phyloP scores from a whole-genome alignment of 1,140 invertebrate genomes.

The Pseudomyrmex flavicornis region DNA sequence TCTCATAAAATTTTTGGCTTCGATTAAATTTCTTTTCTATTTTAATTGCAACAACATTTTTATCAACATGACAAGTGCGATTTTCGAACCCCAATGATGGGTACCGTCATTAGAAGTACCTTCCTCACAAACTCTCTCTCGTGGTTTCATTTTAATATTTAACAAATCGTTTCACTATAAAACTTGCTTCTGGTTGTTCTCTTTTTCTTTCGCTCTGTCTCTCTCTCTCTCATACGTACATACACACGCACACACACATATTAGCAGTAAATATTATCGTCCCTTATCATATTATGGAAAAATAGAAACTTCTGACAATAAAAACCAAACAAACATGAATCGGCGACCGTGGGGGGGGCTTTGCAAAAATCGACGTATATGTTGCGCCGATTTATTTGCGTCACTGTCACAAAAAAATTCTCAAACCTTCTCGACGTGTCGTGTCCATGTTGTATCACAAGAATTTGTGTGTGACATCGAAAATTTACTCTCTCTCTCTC shows the following conservation, averaged over 20 bases:
- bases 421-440: slow-evolving; percentile 28
- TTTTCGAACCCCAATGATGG: slow-evolving; percentile 54
- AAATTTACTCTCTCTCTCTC: slow-evolving; percentile 8
- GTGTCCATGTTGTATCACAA: not conserved
- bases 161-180: slow-evolving; percentile 48
- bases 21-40: slow-evolving; percentile 7
- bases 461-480: not conserved
- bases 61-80: slow-evolving; percentile 37
- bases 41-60: slow-evolving; percentile 40
- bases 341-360: slow-evolving; percentile 72
- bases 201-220: slow-evolving; percentile 48
- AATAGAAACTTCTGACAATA: slow-evolving; percentile 86
- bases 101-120: slow-evolving; percentile 46
- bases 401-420: slow-evolving; percentile 26
- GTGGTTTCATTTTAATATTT: slow-evolving; percentile 43
- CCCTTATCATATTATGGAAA: slow-evolving; percentile 84
- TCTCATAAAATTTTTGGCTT: slow-evolving; percentile 13
- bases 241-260: slow-evolving; percentile 67
- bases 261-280: slow-evolving; percentile 83
- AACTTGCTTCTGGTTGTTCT: slow-evolving; percentile 44
- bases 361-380: slow-evolving; percentile 32
- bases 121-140: slow-evolving; percentile 6
- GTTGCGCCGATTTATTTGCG: slow-evolving; percentile 5
- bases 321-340: slow-evolving; percentile 85
- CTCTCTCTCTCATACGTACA: slow-evolving; percentile 50